These are phyloP conservation scores for Acropora yongei DNA, from an alignment of 64 coral and sea anemone genomes.

Conservation along the genomic window DNA sequence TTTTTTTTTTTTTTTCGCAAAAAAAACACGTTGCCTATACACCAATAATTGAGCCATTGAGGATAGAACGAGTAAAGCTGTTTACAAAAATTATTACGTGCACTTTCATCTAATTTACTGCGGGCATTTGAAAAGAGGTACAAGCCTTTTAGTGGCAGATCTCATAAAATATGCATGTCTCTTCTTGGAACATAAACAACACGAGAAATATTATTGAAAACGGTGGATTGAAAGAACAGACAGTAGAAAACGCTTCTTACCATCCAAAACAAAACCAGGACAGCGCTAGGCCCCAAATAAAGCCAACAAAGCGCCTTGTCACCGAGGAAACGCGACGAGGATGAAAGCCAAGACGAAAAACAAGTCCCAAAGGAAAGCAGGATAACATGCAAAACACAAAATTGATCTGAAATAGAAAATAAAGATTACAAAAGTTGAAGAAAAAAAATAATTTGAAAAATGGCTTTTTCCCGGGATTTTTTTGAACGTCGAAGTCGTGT, in stretches of 20 bases:
- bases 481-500: not conserved
- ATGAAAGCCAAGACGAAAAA: constrained; percentile 51
- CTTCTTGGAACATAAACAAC: not conserved
- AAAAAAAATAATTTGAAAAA: not conserved
- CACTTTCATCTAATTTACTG: too few relatives aligned
- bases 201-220: not conserved
- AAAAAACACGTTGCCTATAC: too few relatives aligned
- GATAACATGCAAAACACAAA: constrained; percentile 71
- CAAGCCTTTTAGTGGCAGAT: not conserved
- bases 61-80: too few relatives aligned
- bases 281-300: constrained; percentile 63
- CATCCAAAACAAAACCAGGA: constrained; percentile 82
- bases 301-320: constrained; percentile 54
- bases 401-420: constrained; percentile 69
- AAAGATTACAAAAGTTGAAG: not conserved
- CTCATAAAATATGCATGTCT: not conserved
- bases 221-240: not conserved
- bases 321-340: constrained; percentile 37
- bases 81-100: too few relatives aligned
- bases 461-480: not conserved
- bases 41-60: too few relatives aligned
- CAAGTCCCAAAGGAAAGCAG: constrained; percentile 56
- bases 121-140: not conserved
- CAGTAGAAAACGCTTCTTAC: constrained; percentile 7
- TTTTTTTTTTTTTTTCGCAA: too few relatives aligned